These are phyloP conservation scores for Acronicta leporina DNA, from an alignment of 2,888 invertebrate species.

Conservation along the genomic window DNA sequence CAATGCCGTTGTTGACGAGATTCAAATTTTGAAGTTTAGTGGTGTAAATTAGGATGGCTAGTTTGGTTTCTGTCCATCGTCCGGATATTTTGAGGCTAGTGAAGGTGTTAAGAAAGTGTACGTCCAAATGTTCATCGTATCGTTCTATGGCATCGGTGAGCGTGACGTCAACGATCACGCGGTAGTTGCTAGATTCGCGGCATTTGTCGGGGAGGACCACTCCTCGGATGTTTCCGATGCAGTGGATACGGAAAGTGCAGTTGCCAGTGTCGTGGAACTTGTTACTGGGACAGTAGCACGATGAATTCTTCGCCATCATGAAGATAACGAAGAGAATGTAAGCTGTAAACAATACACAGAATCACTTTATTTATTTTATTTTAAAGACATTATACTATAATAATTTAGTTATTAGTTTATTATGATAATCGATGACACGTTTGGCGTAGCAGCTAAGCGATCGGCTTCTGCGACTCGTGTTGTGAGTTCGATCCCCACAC, in stretches of 20 bases:
- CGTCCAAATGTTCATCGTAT: conserved; percentile 62
- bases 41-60: conserved; percentile 72
- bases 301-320: conserved; percentile 51
- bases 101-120: conserved; percentile 65
- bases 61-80: conserved; percentile 64
- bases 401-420: no score
- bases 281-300: conserved; percentile 66
- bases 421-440: no score
- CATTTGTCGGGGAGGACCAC: conserved; percentile 68
- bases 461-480: no score
- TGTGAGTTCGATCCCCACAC: no score
- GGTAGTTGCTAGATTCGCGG: conserved; percentile 71
- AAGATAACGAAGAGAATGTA: conserved; percentile 54
- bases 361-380: no score
- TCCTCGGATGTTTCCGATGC: conserved; percentile 64
- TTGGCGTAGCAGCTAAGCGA: no score
- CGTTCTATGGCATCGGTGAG: conserved; percentile 67
- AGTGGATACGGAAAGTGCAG: conserved; percentile 71
- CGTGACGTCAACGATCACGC: conserved; percentile 69
- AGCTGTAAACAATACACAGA: conserved; percentile 60
- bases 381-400: no score
- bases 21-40: conserved; percentile 65
- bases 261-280: conserved; percentile 56
- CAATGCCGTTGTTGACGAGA: conserved; percentile 67
- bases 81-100: conserved; percentile 70